phyloP scores from a whole-genome alignment of 2,113 vertebrate species.

The Pundamilia nyererei region DNA sequence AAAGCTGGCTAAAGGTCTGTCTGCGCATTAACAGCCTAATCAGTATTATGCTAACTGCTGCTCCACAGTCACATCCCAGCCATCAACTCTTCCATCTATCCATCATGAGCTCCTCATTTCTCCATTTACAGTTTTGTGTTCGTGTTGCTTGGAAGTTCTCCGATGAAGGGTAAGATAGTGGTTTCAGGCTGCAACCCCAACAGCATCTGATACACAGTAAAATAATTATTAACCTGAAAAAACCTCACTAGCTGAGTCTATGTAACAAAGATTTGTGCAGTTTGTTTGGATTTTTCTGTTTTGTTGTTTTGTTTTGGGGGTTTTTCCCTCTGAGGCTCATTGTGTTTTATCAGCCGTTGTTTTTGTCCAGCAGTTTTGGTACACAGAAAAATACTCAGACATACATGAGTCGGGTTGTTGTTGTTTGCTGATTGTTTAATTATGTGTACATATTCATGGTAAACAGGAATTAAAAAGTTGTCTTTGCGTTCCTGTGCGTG shows the following conservation, averaged over 20 bases:
- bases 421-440: neutral
- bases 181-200: neutral
- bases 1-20: neutral
- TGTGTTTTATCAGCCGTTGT: neutral
- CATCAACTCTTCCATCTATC: neutral
- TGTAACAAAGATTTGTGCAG: neutral
- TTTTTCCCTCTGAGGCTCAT: neutral
- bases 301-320: neutral
- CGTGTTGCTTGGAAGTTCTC: rapidly evolving
- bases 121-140: neutral
- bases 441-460: neutral
- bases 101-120: neutral
- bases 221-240: neutral
- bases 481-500: rapidly evolving
- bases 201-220: neutral
- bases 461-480: neutral
- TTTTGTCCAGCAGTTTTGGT: neutral
- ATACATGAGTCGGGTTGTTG: neutral
- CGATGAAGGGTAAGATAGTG: neutral
- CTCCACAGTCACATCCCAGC: neutral
- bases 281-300: neutral
- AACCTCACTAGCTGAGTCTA: neutral
- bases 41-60: neutral
- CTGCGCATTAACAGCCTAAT: neutral
- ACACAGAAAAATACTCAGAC: neutral